These are phyloP conservation scores for Choristoneura rosaceana DNA, from an alignment of 2,888 invertebrate species.

Conservation along the genomic window DNA sequence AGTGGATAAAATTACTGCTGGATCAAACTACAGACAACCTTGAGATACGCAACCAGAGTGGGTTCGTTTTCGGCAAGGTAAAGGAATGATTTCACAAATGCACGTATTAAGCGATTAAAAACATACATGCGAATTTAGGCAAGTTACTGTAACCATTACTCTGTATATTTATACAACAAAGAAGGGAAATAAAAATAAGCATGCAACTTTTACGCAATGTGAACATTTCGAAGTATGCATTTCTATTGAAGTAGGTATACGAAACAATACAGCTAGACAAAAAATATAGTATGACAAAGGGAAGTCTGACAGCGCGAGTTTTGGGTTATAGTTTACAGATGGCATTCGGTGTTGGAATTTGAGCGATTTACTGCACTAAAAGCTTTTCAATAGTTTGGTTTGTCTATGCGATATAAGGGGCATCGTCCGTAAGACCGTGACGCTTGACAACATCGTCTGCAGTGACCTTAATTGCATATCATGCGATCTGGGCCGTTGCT, in stretches of 20 bases:
- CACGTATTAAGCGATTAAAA: slow-evolving; percentile 5
- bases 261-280: neutral
- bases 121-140: slow-evolving; percentile 1
- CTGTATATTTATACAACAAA: slow-evolving; percentile 6
- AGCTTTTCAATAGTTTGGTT: slow-evolving; percentile 19
- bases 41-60: slow-evolving; percentile 18
- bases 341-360: neutral
- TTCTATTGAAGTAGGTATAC: slow-evolving; percentile 6
- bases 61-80: neutral
- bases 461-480: slow-evolving; percentile 77
- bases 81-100: slow-evolving; percentile 11
- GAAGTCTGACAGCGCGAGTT: neutral
- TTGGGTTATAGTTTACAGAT: neutral
- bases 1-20: slow-evolving; percentile 11
- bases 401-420: slow-evolving; percentile 19
- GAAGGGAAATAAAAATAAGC: neutral
- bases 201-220: slow-evolving; percentile 10
- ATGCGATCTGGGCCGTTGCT: slow-evolving; percentile 77
- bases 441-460: slow-evolving; percentile 59
- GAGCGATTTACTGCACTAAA: slow-evolving; percentile 5
- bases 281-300: neutral
- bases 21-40: slow-evolving; percentile 21
- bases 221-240: slow-evolving; percentile 2
- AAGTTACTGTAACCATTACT: slow-evolving; percentile 5
- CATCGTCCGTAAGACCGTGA: slow-evolving; percentile 31